Percentiles rank a stretch among this genome's conserved stretches.
These are phyloP conservation scores for Tenthredo amoena DNA, from an alignment of 2,888 invertebrate genomes.

Conservation along the genomic window DNA sequence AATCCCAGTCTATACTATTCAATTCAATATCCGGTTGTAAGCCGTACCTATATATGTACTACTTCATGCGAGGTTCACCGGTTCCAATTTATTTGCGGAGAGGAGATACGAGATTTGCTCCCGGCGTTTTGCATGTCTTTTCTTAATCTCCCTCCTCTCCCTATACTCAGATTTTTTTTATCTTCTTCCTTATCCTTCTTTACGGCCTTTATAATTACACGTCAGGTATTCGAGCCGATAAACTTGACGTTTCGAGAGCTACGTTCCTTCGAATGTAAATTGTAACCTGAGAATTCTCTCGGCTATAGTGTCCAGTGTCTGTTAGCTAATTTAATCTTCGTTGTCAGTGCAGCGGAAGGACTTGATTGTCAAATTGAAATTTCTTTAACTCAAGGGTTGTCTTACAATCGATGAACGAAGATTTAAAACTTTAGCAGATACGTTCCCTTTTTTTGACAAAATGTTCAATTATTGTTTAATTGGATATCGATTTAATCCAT, in stretches of 20 bases:
- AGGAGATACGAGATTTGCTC: not conserved
- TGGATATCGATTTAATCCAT: not conserved
- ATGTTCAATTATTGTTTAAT: not conserved
- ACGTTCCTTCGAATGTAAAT: not conserved
- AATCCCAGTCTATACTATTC: not conserved
- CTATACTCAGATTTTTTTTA: not conserved
- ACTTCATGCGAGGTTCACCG: conserved; percentile 1
- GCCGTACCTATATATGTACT: not conserved
- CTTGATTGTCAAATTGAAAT: not conserved
- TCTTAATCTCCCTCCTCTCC: not conserved
- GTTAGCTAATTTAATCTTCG: not conserved
- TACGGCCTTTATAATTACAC: not conserved
- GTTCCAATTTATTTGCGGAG: conserved; percentile 17
- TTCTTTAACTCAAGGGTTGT: not conserved
- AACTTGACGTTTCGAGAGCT: conserved; percentile 7
- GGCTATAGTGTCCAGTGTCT: not conserved
- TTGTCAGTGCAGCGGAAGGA: not conserved
- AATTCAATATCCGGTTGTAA: conserved; percentile 18
- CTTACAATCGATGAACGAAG: not conserved
- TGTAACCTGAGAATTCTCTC: conserved; percentile 1
- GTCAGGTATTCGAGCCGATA: conserved; percentile 28
- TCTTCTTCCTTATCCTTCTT: not conserved
- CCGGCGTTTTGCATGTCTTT: conserved; percentile 10
- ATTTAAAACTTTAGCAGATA: not conserved
- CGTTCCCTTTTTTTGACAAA: not conserved